Percentiles rank a stretch among this genome's conserved stretches.
phyloP scores from a whole-genome alignment of 2,113 vertebrate genomes.

The Hepsetus odoe region DNA sequence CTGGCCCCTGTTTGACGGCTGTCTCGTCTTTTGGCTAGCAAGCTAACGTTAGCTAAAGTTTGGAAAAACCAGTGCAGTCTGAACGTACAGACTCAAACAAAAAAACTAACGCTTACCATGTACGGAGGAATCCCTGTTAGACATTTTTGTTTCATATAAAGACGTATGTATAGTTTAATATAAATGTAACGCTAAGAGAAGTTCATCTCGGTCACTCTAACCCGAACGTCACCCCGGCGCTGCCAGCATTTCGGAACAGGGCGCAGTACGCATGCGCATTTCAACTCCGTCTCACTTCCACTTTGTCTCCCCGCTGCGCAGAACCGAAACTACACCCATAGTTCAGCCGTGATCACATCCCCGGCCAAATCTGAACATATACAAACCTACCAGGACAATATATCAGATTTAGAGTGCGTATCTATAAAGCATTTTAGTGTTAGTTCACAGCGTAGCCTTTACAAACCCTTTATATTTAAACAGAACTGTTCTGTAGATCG shows the following conservation, averaged over 20 bases:
- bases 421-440: too few relatives aligned
- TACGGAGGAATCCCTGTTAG: background rate
- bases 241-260: background rate
- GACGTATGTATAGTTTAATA: background rate
- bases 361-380: too few relatives aligned
- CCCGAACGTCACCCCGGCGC: background rate
- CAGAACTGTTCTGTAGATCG: too few relatives aligned
- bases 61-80: background rate
- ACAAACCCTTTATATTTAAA: too few relatives aligned
- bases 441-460: too few relatives aligned
- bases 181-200: background rate
- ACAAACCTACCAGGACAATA: too few relatives aligned
- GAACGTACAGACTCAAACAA: background rate
- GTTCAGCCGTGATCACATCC: too few relatives aligned
- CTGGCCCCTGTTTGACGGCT: background rate
- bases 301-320: conserved; percentile 25
- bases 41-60: conserved; percentile 5
- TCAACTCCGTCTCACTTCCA: background rate
- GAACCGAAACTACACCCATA: background rate
- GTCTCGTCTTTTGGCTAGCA: background rate
- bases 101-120: conserved; percentile 14
- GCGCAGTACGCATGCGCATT: conserved; percentile 53
- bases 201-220: background rate
- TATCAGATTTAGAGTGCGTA: too few relatives aligned
- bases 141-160: conserved; percentile 22